phyloP scores from a whole-genome alignment of 2,113 vertebrate species.

The Pluvianellus socialis region DNA sequence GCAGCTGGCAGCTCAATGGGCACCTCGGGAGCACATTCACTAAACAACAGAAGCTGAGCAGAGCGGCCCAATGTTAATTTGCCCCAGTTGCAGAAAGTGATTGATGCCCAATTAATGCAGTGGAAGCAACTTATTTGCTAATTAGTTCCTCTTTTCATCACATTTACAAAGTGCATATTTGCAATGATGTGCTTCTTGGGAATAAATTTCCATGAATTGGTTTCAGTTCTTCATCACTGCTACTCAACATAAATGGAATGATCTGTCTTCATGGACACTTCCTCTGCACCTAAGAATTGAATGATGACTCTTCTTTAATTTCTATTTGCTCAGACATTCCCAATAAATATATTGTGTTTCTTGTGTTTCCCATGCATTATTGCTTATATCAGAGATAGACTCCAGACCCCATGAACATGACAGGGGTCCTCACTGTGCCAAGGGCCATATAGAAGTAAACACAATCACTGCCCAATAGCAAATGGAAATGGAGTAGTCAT shows the following conservation, averaged over 20 bases:
- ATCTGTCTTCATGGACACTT: not conserved
- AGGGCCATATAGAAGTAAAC: not conserved
- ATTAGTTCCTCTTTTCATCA: not conserved
- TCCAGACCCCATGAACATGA: not conserved
- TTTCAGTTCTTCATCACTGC: not conserved
- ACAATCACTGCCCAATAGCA: not conserved
- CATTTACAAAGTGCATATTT: not conserved
- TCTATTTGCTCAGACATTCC: not conserved
- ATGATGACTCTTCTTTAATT: not conserved
- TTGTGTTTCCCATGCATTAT: not conserved
- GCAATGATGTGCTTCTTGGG: not conserved
- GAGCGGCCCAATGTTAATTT: accelerated
- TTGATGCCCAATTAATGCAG: not conserved
- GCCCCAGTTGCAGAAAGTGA: not conserved
- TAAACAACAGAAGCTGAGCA: not conserved
- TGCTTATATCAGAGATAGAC: not conserved
- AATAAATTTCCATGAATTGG: not conserved
- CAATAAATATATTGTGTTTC: not conserved
- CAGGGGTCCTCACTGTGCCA: not conserved
- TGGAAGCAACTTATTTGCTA: not conserved
- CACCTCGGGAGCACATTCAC: not conserved
- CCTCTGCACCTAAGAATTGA: not conserved
- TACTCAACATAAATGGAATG: accelerated
- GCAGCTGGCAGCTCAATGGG: not conserved
- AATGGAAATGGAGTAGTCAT: not conserved